Conservation (phyloP, 2,797 vertebrate species). For the Chelidonichthys spinosus region DNA sequence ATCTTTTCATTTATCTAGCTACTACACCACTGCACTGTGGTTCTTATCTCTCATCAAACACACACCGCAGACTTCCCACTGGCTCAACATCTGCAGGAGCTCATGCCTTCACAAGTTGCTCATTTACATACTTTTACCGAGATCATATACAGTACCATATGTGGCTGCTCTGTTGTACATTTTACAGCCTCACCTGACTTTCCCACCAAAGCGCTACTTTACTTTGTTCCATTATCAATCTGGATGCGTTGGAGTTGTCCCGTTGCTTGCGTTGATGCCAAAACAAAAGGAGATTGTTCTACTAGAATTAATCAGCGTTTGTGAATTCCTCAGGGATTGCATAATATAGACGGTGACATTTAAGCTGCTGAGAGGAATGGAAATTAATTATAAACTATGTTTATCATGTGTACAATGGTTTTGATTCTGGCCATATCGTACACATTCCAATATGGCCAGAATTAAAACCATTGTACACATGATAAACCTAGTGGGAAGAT, state of each 20-base stretch:
- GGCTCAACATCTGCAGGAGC: slow-evolving; percentile 51
- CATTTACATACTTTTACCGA: slow-evolving; percentile 29
- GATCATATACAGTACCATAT: neutral
- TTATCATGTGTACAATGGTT: too few species aligned
- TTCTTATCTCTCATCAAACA: slow-evolving; percentile 63
- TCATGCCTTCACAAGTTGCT: slow-evolving; percentile 34
- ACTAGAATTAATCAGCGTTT: slow-evolving; percentile 55
- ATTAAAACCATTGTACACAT: neutral
- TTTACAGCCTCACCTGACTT: slow-evolving; percentile 33
- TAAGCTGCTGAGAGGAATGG: slow-evolving; percentile 27
- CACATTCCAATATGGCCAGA: neutral
- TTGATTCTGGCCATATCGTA: too few species aligned
- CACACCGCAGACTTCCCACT: slow-evolving; percentile 42
- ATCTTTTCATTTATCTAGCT: slow-evolving; percentile 62
- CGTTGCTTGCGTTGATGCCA: slow-evolving; percentile 20
- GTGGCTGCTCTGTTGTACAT: neutral
- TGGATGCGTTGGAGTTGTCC: slow-evolving; percentile 19
- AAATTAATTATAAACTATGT: neutral
- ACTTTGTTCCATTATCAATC: slow-evolving; percentile 39
- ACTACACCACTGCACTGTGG: slow-evolving; percentile 24
- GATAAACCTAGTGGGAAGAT: neutral
- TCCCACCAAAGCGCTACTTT: slow-evolving; percentile 26
- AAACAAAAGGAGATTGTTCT: slow-evolving; percentile 52
- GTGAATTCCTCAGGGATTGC: slow-evolving; percentile 34
- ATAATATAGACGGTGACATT: slow-evolving; percentile 38